Percentiles rank a stretch among this genome's conserved stretches.
Evolutionary conservation across 2,113 vertebrate genomes (phyloP).

Genomic region (Dipodomys spectabilis): DNA sequence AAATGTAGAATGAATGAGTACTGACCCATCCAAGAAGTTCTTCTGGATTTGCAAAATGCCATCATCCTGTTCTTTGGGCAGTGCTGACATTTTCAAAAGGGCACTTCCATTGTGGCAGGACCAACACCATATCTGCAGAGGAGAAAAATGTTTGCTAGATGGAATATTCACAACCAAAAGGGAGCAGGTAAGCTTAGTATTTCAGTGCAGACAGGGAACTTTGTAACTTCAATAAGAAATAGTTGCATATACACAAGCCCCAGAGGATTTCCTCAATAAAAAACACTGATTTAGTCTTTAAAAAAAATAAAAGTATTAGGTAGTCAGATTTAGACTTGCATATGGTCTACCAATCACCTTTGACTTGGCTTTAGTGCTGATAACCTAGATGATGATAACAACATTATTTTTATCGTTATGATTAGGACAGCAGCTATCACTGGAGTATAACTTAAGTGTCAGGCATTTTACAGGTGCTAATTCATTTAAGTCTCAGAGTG

Average conservation of each 20-base stretch:
- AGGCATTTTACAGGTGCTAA: not conserved
- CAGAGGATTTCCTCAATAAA: not conserved
- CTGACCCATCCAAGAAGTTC: constrained; percentile 90
- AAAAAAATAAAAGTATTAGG: not conserved
- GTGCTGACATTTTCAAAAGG: constrained; percentile 91
- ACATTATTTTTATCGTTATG: not conserved
- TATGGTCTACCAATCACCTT: not conserved
- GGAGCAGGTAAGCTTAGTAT: not conserved
- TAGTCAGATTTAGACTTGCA: not conserved
- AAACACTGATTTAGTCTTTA: not conserved
- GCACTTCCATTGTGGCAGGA: constrained; percentile 91
- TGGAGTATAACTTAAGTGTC: not conserved
- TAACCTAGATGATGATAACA: not conserved
- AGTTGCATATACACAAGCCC: not conserved
- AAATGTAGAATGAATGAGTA: constrained; percentile 74
- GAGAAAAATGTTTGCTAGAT: constrained; percentile 46
- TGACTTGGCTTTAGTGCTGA: not conserved
- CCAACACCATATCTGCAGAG: constrained; percentile 93
- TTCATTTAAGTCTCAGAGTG: not conserved
- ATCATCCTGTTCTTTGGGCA: constrained; percentile 91
- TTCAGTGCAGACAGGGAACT: not conserved
- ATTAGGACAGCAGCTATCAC: not conserved
- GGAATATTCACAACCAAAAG: not conserved
- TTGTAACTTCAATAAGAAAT: not conserved
- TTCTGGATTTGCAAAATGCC: constrained; percentile 86